A percentile compares a stretch with the other conserved stretches of the same genome.
Evolutionary conservation across 23 tunicate species (phyloP).

Genomic region (Trididemnum clinides): DNA sequence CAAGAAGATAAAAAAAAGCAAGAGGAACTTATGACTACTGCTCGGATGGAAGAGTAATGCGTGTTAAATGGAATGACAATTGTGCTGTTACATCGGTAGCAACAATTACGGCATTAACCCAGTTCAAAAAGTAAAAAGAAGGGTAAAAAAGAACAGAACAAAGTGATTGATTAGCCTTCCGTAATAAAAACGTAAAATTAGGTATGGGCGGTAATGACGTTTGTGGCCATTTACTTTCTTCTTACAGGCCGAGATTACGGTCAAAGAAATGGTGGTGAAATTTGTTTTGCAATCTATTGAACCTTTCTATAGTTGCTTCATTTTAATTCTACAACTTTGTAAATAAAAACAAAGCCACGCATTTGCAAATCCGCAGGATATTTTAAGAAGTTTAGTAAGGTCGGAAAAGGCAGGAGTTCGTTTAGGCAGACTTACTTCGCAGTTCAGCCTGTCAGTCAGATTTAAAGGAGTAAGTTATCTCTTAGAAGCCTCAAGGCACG

Average conservation of each 20-base stretch:
- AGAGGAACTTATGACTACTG: neutral
- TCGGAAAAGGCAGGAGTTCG: neutral
- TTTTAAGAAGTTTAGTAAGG: neutral
- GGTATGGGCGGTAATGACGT: constrained; percentile 11
- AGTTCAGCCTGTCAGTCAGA: neutral
- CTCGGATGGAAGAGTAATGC: neutral
- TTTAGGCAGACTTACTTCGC: neutral
- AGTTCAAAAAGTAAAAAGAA: neutral
- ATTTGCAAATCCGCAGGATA: neutral
- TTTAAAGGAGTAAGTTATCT: neutral
- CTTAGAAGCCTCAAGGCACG: neutral
- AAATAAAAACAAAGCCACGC: neutral
- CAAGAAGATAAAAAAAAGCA: neutral
- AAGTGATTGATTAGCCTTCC: neutral
- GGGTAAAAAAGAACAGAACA: neutral
- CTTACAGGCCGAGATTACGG: neutral
- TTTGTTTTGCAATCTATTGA: neutral
- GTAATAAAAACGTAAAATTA: neutral
- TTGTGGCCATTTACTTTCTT: neutral
- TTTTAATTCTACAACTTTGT: neutral
- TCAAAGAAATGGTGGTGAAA: constrained; percentile 23
- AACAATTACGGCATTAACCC: neutral
- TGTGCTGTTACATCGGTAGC: neutral
- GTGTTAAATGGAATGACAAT: constrained; percentile 1
- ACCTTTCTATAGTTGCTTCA: neutral